Evolutionary conservation across 64 coral and sea anemone species (phyloP).

Genomic region (Stylophora pistillata): DNA sequence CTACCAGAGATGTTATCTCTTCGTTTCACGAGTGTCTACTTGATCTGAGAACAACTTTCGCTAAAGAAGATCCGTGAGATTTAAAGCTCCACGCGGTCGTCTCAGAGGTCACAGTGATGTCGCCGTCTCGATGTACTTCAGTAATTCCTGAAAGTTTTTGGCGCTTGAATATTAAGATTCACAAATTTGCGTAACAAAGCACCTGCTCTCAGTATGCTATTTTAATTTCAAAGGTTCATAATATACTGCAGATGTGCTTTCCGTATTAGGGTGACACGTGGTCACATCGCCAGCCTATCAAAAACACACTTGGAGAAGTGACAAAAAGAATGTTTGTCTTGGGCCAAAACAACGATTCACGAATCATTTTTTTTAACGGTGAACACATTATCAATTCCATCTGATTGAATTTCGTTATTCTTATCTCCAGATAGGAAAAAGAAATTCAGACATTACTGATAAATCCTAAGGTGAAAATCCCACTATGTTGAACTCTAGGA

Average conservation of each 20-base stretch:
- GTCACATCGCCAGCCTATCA: background rate
- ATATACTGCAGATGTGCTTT: background rate
- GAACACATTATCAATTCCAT: background rate
- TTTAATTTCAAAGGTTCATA: background rate
- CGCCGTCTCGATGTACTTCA: background rate
- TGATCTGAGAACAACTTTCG: background rate
- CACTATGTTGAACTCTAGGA: too few relatives aligned
- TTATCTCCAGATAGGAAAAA: too few relatives aligned
- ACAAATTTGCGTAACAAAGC: conserved; percentile 3
- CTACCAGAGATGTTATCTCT: too few relatives aligned
- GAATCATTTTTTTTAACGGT: background rate
- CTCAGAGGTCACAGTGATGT: background rate
- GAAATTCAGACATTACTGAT: too few relatives aligned
- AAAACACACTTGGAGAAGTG: background rate
- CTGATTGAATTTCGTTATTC: background rate
- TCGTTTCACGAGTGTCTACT: too few relatives aligned
- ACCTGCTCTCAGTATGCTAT: conserved; percentile 17
- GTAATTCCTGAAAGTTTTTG: background rate
- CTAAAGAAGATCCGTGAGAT: background rate
- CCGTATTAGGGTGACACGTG: background rate
- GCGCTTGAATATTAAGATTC: conserved; percentile 20
- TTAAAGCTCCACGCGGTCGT: background rate
- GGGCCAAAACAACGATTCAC: too few relatives aligned
- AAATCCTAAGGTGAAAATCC: too few relatives aligned
- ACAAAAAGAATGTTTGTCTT: background rate